Evolutionary conservation across 2,797 vertebrate genomes (phyloP), one percentile per base, ranked within the genome.

Genomic region (Parambassis ranga): DNA sequence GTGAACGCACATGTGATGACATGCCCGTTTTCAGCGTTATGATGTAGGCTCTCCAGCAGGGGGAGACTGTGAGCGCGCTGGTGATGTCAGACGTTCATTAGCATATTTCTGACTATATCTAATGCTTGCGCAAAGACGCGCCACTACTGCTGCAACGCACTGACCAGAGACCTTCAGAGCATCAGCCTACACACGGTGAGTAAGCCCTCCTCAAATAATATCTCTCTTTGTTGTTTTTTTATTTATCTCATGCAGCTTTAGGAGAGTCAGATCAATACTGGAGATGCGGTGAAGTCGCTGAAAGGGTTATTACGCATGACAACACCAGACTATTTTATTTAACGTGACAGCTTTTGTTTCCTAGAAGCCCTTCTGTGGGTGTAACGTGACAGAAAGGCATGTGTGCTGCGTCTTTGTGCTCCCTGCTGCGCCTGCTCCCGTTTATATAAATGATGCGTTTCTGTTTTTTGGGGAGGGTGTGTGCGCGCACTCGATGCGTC

Each of bases 81-180:
- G 66, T 92, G 91, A 93, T 85, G 92, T 93, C 91, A 90, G 57
- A 63, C 14, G 79, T 85, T n/a, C 75, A 91, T 92, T 91, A 93
- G 83, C 90, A 92, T 85, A 87, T 87, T 42, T 75, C 58, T 13
- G 78, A 75, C 73, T 94, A 93, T 90, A 84, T 57, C 2, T 59
- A 7, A 66, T 47, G 28, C 55, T 90, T 86, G 87, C 88, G 86
- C 81, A 88, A 72, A 79, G 64, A 64, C 81, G 72, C 83, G 70
- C 65, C 84, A 86, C 70, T 73, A 82, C 82, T 88, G 87, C 91
- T 85, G 91, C 91, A 74, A 15, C 81, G 39, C 67, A 22, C 71
- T 53, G 76, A 82, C 73, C 52, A 71, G 50, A 69, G 39, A 80
- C n/a, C 33, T 53, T 44, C 43, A 38, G 62, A 58, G 39, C 50